phyloP scores from a whole-genome alignment of 2,888 invertebrate genomes.

The Trisateles emortualis region DNA sequence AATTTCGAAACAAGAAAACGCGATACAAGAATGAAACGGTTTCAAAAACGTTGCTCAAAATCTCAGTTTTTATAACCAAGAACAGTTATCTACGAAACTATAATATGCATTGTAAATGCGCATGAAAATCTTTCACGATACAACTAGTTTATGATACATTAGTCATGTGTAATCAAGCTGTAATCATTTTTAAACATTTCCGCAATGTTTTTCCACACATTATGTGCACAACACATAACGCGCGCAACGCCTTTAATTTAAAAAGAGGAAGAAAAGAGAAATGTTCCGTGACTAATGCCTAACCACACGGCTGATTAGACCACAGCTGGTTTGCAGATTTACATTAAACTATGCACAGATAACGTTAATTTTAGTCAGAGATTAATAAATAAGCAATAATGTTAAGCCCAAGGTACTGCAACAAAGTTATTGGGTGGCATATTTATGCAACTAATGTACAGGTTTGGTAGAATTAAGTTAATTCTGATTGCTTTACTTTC shows the following conservation, averaged over 20 bases:
- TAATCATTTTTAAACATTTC: conserved; percentile 36
- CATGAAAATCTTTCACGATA: conserved; percentile 14
- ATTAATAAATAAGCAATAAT: conserved; percentile 47
- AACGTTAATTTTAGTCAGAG: conserved; percentile 1
- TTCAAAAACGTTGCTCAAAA: conserved; percentile 33
- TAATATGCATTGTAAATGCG: not conserved
- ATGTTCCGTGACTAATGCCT: conserved; percentile 45
- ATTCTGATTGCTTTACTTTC: conserved; percentile 23
- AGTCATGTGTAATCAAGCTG: conserved; percentile 25
- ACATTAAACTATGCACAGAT: conserved; percentile 34
- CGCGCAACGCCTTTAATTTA: too few relatives aligned
- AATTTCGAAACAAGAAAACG: conserved; percentile 32
- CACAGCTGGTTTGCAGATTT: conserved; percentile 27
- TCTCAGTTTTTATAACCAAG: conserved; percentile 10
- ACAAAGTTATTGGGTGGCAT: conserved; percentile 41
- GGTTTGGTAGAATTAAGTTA: conserved; percentile 20
- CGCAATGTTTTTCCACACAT: conserved; percentile 31
- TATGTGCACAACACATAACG: conserved; percentile 28
- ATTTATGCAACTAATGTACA: conserved; percentile 44
- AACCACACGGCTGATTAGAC: conserved; percentile 43
- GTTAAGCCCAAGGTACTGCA: conserved; percentile 33
- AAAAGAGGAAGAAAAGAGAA: conserved; percentile 42
- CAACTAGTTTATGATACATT: conserved; percentile 36
- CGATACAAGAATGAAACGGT: conserved; percentile 22
- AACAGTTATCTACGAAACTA: not conserved